A percentile compares a stretch with the other conserved stretches of the same genome.
These are phyloP conservation scores for Dorcus hopei DNA, from an alignment of 2,888 invertebrate genomes.

Conservation along the genomic window DNA sequence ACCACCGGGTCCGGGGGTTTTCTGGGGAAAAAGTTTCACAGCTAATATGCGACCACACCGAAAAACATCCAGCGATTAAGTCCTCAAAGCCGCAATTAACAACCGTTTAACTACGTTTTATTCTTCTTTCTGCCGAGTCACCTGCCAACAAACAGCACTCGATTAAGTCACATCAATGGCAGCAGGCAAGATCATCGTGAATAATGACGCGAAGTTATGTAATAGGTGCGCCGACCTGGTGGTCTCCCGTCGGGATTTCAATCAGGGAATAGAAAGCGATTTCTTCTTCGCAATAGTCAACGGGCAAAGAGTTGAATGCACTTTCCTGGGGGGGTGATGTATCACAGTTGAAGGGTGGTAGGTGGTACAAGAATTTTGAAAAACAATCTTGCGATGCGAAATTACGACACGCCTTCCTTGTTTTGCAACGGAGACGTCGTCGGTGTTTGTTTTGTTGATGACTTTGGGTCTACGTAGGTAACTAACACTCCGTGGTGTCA, in stretches of 20 bases:
- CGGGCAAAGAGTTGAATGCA: too few relatives aligned
- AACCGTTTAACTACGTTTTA: conserved; percentile 32
- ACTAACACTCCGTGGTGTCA: conserved; percentile 14
- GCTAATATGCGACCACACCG: conserved; percentile 15
- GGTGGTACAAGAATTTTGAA: conserved; percentile 12
- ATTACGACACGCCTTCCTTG: conserved; percentile 24
- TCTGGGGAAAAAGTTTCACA: neutral
- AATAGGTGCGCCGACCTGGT: conserved; percentile 15
- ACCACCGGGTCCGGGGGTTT: too few relatives aligned
- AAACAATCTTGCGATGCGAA: conserved; percentile 22
- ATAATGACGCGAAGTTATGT: conserved; percentile 28
- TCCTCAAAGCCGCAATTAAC: conserved; percentile 31
- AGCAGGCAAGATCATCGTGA: conserved; percentile 25
- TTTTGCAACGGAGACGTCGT: conserved; percentile 7
- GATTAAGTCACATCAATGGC: conserved; percentile 34
- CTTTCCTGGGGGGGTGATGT: conserved; percentile 21
- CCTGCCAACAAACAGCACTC: conserved; percentile 29
- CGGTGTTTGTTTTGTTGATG: conserved; percentile 21
- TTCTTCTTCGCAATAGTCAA: neutral
- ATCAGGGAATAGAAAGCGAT: conserved; percentile 7
- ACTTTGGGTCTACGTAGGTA: conserved; percentile 9
- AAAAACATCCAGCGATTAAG: conserved; percentile 25
- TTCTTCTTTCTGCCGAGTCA: conserved; percentile 32
- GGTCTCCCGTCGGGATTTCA: conserved; percentile 10
- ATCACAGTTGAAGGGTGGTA: conserved; percentile 22